These are phyloP conservation scores for Nothoprocta perdicaria DNA, from an alignment of 2,113 vertebrate species.

Conservation along the genomic window DNA sequence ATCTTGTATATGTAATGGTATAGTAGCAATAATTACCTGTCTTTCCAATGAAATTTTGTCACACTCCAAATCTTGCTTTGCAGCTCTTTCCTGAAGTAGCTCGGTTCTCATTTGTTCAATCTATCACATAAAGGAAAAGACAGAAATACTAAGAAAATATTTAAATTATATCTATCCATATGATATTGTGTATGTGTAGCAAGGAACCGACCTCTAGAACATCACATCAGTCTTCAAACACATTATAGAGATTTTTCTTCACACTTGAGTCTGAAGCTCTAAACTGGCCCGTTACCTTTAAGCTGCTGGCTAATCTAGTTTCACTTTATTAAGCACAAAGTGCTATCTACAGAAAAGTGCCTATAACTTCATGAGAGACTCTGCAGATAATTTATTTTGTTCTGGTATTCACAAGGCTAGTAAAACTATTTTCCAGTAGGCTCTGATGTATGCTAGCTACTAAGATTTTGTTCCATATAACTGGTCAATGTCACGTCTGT, in stretches of 20 bases:
- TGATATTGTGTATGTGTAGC: neutral
- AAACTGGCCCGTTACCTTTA: neutral
- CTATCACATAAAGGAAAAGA: slow-evolving; percentile 76
- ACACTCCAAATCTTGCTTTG: slow-evolving; percentile 94
- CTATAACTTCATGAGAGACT: neutral
- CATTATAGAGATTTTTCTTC: neutral
- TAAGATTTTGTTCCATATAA: neutral
- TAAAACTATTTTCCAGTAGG: neutral
- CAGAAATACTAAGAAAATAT: neutral
- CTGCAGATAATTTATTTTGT: neutral
- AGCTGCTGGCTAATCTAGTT: neutral
- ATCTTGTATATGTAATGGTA: neutral
- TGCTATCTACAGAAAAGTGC: neutral
- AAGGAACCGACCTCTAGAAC: neutral
- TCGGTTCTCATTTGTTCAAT: slow-evolving; percentile 95
- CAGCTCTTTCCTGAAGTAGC: slow-evolving; percentile 92
- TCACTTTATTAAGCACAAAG: neutral
- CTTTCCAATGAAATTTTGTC: slow-evolving; percentile 97
- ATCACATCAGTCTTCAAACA: neutral
- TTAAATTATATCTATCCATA: neutral
- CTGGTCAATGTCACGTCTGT: neutral
- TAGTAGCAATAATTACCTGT: slow-evolving; percentile 83
- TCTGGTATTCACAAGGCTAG: accelerated
- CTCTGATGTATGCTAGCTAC: neutral
- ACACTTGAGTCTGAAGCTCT: neutral